Evolutionary conservation across 2,797 vertebrate genomes (phyloP), one percentile per base, ranked within the genome.

Genomic region (Lophius americanus): DNA sequence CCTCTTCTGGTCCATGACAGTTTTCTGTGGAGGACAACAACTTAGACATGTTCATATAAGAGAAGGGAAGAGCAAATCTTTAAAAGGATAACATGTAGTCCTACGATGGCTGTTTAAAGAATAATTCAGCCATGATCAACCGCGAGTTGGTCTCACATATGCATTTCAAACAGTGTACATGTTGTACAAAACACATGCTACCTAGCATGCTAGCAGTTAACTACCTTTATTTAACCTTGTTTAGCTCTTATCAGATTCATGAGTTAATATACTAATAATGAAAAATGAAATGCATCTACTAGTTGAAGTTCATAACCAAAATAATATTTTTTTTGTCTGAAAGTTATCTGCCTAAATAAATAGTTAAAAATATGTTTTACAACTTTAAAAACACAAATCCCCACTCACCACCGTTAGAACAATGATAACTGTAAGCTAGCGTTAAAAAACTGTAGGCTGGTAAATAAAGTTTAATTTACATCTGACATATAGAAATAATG

Each of bases 1-100:
- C 89, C 79, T 89, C 87, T 88, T 68, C 72, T 89, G 60, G 88
- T 81, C 92, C 93, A 95, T 86, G 85, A 78, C 86, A 95, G 89
- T 70, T 88, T 94, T 76, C 97, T 98, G 89, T 12, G 74, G 50
- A 46, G 44, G 73, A 39, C 11, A 44, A 38, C 7, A 44, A 3
- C 43, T 11, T 11, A 23, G 23, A 23, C 23, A 1, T 23, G 23
- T 23, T 23, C 23, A 23, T 23, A 23, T 23, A 23, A 23, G 23
- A 9, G 35, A 36, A 52, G 10, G 37, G 23, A 51, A 51, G 50
- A 23, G 51, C 9, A 37, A 9, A 52, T 35, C 7, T 35, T 50
- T 50, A 6, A 50, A 50, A 50, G 49, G 23, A 23, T 23, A 23
- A 23, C 23, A 23, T 23, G 23, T 23, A 23, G 23, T 23, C 23